These are phyloP conservation scores for Zelostemma sp. DNA, from an alignment of 1,140 invertebrate species.

Conservation along the genomic window DNA sequence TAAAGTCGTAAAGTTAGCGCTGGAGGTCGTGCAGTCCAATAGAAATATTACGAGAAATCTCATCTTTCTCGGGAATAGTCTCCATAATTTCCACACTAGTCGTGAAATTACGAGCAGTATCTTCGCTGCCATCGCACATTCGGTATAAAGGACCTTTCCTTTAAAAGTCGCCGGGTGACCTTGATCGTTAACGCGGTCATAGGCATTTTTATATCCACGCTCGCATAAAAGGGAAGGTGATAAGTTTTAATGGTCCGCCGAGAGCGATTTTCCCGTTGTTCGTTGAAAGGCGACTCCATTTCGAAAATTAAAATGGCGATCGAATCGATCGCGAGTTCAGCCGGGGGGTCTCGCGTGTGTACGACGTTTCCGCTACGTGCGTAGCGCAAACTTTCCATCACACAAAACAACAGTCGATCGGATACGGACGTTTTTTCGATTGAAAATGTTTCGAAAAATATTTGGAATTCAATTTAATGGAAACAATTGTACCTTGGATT, in stretches of 20 bases:
- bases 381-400: not conserved
- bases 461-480: no score
- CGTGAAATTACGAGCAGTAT: slow-evolving; percentile 10
- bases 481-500: no score
- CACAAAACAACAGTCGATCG: slow-evolving; percentile 8
- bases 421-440: slow-evolving; percentile 12
- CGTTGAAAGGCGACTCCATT: not conserved
- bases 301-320: slow-evolving; percentile 11
- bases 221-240: slow-evolving; percentile 1
- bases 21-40: not conserved
- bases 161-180: not conserved
- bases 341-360: not conserved
- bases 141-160: not conserved
- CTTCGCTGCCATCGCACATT: not conserved
- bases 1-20: no score
- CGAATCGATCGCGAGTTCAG: not conserved
- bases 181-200: not conserved
- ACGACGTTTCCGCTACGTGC: not conserved
- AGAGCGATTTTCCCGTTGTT: slow-evolving; percentile 7
- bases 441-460: not conserved
- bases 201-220: not conserved
- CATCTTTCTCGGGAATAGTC: not conserved
- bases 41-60: not conserved
- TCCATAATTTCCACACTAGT: not conserved
- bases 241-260: slow-evolving; percentile 8